Evolutionary conservation across 2,797 vertebrate species (phyloP).

Genomic region (Balearica regulorum): DNA sequence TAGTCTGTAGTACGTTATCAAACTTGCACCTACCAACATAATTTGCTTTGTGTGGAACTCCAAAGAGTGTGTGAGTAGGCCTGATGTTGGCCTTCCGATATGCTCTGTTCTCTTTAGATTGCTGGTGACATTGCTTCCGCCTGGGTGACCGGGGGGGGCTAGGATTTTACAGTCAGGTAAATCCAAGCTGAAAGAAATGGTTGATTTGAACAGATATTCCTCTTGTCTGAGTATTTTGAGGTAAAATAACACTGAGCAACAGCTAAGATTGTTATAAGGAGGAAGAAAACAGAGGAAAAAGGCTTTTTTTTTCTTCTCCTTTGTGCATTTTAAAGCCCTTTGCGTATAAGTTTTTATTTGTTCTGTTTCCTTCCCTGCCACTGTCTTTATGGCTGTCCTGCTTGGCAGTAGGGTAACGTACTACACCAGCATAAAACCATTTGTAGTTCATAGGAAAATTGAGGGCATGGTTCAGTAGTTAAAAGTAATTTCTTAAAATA

Average conservation of each 20-base stretch:
- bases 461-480: not conserved
- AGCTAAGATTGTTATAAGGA: not conserved
- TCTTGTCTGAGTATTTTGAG: not conserved
- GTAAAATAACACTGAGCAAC: not conserved
- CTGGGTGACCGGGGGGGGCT: not conserved
- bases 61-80: not conserved
- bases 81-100: not conserved
- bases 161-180: not conserved
- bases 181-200: not conserved
- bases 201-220: not conserved
- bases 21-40: not conserved
- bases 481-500: not conserved
- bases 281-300: not conserved
- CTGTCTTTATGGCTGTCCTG: not conserved
- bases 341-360: not conserved
- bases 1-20: not conserved
- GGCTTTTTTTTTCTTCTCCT: not conserved
- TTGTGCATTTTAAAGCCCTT: not conserved
- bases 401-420: not conserved
- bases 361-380: not conserved
- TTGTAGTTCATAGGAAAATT: not conserved
- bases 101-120: not conserved
- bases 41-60: not conserved
- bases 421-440: not conserved
- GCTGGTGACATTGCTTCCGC: not conserved